phyloP scores from a whole-genome alignment of 2,888 invertebrate genomes.

The Lysandra coridon region DNA sequence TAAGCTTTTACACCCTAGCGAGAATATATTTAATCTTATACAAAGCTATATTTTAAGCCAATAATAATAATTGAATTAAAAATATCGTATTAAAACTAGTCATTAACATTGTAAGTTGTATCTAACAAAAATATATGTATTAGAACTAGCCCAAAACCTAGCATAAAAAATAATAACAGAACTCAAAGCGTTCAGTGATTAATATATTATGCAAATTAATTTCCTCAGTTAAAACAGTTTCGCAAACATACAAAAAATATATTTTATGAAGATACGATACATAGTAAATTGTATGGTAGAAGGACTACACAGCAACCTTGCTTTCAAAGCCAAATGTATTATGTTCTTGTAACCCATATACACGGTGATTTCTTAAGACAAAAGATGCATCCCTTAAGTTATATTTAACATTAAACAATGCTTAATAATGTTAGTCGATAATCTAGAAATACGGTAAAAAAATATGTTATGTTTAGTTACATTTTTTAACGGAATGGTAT shows the following conservation, averaged over 20 bases:
- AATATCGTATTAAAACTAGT: too few species aligned
- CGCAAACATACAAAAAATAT: background rate
- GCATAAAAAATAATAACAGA: background rate
- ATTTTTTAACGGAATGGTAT: too few species aligned
- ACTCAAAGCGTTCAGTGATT: background rate
- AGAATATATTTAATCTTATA: background rate
- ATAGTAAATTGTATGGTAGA: background rate
- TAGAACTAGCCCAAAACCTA: background rate
- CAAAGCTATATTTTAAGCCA: background rate
- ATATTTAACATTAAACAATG: too few species aligned
- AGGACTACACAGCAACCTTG: background rate
- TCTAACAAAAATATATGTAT: background rate
- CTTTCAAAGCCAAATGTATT: conserved; percentile 27
- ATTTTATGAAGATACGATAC: background rate
- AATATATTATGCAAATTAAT: background rate
- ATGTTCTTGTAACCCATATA: conserved; percentile 2
- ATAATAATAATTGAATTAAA: too few species aligned
- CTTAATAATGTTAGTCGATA: too few species aligned
- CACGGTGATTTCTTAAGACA: background rate
- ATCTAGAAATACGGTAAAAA: too few species aligned
- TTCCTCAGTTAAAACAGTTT: conserved; percentile 3
- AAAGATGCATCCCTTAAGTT: background rate
- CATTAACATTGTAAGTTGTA: too few species aligned
- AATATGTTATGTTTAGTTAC: too few species aligned
- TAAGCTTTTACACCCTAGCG: background rate